Evolutionary conservation across 2,888 invertebrate species (phyloP).

Genomic region (Drosophila buzzatii): DNA sequence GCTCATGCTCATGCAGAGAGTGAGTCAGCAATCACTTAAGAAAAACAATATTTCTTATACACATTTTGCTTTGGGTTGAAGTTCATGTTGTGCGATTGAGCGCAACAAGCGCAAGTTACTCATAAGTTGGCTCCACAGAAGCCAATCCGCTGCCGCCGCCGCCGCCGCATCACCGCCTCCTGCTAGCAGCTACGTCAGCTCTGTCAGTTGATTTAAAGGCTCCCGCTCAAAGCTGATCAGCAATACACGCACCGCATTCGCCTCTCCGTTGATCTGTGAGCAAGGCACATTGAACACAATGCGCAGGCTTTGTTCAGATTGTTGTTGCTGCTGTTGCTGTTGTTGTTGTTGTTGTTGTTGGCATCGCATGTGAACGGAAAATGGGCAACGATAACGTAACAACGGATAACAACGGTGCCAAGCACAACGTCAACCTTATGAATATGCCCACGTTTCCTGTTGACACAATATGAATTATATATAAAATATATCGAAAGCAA

Average conservation of each 20-base stretch:
- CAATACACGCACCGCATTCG: constrained; percentile 18
- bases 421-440: constrained; percentile 58
- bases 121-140: constrained; percentile 19
- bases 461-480: constrained; percentile 53
- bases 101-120: constrained; percentile 46
- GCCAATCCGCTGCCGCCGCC: background rate
- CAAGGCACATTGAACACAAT: constrained; percentile 45
- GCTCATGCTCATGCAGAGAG: rapidly evolving
- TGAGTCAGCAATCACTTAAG: constrained; percentile 7
- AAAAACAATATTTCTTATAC: background rate
- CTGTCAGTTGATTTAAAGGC: constrained; percentile 1
- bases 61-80: constrained; percentile 22
- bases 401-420: constrained; percentile 54
- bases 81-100: constrained; percentile 29
- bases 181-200: background rate
- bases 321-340: background rate
- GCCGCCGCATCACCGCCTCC: background rate
- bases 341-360: constrained; percentile 5
- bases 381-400: constrained; percentile 61
- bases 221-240: constrained; percentile 5
- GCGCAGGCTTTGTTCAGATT: constrained; percentile 40
- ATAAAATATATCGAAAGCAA: constrained; percentile 34
- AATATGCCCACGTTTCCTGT: constrained; percentile 72
- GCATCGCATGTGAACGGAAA: constrained; percentile 52
- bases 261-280: constrained; percentile 52